Evolutionary conservation across 2,888 invertebrate species (phyloP), one percentile per base, ranked within the genome.

Genomic region (Cerceris rybyensis): DNA sequence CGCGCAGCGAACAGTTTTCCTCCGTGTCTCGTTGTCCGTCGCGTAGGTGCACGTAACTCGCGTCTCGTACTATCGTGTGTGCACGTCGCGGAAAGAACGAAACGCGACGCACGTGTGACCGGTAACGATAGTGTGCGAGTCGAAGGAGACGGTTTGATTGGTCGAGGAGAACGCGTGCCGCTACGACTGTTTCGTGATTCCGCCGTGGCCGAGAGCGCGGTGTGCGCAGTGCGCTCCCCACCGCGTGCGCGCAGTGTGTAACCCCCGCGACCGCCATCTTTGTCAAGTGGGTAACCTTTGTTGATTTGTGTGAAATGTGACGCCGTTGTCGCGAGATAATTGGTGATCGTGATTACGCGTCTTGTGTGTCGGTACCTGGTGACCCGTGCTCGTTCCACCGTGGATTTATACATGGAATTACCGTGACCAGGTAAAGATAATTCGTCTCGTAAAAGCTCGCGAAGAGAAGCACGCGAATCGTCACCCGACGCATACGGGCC

Each of bases 231-330:
- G 74, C 84, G 84, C 85, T 86, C 87, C 85, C 87, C 85, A 86
- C 82, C 85, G 88, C 86, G 81, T 87, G 89, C 88, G 87, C 89
- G 82, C 68, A 86, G 76, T 83, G 79, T 81, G 81, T 86, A 86
- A 86, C 85, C 86, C 84, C 85, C 86, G 85, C 86, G 84, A 78
- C 84, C 81, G 92, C 92, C 92, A 92, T 92, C 92, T 92, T 91
- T 92, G 90, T 92, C 90, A 91, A 92, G 91, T 92, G 90, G 91
- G 91, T 91, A 91, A 91, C 91, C 92, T 92, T 92, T 92, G 92
- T 92, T 92, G 92, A 92, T 92, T 91, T 91, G 89, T 85, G 89
- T 92, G 91, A 91, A 92, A 91, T 92, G 92, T 91, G 92, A 92
- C 91, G 90, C 90, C 88, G 89, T 88, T 89, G 87, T 87, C 78